Conservation (phyloP, 2,888 invertebrate species). For the Stenoptilia bipunctidactyla region DNA sequence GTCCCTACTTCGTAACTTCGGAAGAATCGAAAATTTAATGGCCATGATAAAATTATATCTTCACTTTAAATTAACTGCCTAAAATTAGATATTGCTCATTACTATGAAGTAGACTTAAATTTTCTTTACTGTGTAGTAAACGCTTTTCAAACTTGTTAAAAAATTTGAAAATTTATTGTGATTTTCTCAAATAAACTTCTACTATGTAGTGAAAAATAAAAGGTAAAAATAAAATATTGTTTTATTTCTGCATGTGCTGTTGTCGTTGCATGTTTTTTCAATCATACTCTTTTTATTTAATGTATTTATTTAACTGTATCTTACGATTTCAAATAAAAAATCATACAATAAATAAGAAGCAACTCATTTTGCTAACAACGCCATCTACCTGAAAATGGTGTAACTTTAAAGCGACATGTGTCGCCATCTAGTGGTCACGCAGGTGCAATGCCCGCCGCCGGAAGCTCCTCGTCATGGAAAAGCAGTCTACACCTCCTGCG, state of each 20-base stretch:
- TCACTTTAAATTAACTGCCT: conserved; percentile 42
- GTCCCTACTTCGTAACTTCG: conserved; percentile 19
- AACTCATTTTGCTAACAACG: conserved; percentile 20
- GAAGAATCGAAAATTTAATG: conserved; percentile 31
- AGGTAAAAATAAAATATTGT: conserved; percentile 40
- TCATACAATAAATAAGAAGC: background rate
- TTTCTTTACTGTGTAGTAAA: conserved; percentile 33
- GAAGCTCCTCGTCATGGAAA: conserved; percentile 93
- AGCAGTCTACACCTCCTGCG: conserved; percentile 91
- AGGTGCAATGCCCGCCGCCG: conserved; percentile 94
- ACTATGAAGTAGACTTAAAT: conserved; percentile 33
- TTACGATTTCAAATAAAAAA: background rate
- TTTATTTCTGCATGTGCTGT: conserved; percentile 46
- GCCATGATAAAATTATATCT: conserved; percentile 54
- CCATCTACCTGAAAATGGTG: conserved; percentile 27
- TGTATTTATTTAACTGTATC: no score
- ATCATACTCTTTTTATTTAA: no score
- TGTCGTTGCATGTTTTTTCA: conserved; percentile 12
- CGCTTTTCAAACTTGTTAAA: conserved; percentile 46
- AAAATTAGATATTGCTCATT: conserved; percentile 23
- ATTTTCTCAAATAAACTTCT: conserved; percentile 48
- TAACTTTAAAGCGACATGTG: conserved; percentile 55
- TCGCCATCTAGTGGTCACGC: conserved; percentile 82
- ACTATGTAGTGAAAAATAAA: conserved; percentile 56
- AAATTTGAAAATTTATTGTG: conserved; percentile 41